Percentiles rank a stretch among this genome's conserved stretches.
Conservation (phyloP, 2,888 invertebrate genomes). For the Graphium colonna region DNA sequence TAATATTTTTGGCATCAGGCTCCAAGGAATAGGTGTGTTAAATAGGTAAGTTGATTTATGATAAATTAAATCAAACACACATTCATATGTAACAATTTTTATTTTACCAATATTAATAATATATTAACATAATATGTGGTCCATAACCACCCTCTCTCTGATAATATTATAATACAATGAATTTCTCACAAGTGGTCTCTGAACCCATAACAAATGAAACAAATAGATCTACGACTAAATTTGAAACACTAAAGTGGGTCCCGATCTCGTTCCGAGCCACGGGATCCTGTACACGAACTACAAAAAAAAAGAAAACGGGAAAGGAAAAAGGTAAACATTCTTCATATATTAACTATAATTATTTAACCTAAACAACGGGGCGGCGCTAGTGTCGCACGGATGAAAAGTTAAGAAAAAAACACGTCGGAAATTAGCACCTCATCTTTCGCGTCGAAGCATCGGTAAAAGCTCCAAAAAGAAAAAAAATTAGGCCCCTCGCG, state of each 20-base stretch:
- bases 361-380: constrained; percentile 50
- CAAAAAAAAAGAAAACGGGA: constrained; percentile 67
- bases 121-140: constrained; percentile 77
- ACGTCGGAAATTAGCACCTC: constrained; percentile 23
- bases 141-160: constrained; percentile 74
- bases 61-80: constrained; percentile 41
- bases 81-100: constrained; percentile 76
- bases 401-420: neutral
- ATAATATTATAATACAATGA: constrained; percentile 78
- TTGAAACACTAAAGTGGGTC: constrained; percentile 36
- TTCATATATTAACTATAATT: constrained; percentile 62
- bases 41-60: too few relatives aligned
- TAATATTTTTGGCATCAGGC: too few relatives aligned
- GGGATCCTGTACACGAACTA: constrained; percentile 48
- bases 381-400: constrained; percentile 37
- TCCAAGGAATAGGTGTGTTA: too few relatives aligned
- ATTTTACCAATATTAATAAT: constrained; percentile 80
- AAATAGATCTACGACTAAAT: constrained; percentile 55
- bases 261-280: constrained; percentile 47
- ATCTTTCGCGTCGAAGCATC: neutral
- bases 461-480: constrained; percentile 14
- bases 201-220: constrained; percentile 76
- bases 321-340: constrained; percentile 56
- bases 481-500: constrained; percentile 28
- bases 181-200: constrained; percentile 71